Conservation (phyloP, 1,140 invertebrate species). For the Wiebesia pumilae region DNA sequence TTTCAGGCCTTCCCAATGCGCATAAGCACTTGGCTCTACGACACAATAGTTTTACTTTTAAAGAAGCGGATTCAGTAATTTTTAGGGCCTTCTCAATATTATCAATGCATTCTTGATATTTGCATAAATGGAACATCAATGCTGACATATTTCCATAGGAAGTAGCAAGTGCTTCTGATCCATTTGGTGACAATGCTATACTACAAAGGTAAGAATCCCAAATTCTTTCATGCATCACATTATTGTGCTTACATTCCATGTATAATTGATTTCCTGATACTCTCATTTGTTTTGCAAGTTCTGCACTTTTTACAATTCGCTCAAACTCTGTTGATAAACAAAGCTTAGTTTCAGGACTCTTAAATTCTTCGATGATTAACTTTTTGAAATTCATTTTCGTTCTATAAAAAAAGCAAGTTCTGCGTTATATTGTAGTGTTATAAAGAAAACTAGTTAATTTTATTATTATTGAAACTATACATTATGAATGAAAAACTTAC, state of each 20-base stretch:
- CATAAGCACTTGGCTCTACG: conserved; percentile 14
- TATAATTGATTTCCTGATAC: not conserved
- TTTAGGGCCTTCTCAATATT: conserved; percentile 14
- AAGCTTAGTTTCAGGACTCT: not conserved
- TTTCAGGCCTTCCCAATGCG: not conserved
- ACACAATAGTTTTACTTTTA: conserved; percentile 29
- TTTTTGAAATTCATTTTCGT: conserved; percentile 12
- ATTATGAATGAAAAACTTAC: not conserved
- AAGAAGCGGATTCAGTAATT: not conserved
- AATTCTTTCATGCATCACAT: conserved; percentile 4
- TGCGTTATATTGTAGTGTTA: not conserved
- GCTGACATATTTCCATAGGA: conserved; percentile 39
- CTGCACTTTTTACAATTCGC: not conserved
- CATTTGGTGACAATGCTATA: conserved; percentile 14
- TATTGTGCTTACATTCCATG: not conserved
- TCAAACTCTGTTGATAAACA: not conserved
- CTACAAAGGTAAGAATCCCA: conserved; percentile 28
- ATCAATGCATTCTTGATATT: conserved; percentile 33
- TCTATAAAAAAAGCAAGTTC: not conserved
- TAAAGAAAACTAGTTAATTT: not conserved
- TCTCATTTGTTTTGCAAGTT: not conserved
- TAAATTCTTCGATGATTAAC: not conserved
- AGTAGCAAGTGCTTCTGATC: conserved; percentile 5
- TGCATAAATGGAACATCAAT: conserved; percentile 15
- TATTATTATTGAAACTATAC: not conserved